These are phyloP conservation scores for Muscidifurax raptorellus DNA, from an alignment of 1,140 invertebrate genomes.

Conservation along the genomic window DNA sequence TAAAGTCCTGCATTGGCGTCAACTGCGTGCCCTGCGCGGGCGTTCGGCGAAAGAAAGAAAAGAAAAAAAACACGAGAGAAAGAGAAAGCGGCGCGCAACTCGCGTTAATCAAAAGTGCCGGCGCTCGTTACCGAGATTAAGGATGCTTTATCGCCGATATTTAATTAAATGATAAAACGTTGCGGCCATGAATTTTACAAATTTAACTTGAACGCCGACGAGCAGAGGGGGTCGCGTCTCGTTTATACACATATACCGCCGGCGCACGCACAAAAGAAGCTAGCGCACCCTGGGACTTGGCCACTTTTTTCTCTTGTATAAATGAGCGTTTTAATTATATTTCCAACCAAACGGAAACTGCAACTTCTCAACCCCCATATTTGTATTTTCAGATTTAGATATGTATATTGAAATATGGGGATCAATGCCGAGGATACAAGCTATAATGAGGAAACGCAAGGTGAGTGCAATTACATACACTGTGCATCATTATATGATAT, in stretches of 20 bases:
- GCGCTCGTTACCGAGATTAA: constrained; percentile 65
- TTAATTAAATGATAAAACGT: constrained; percentile 68
- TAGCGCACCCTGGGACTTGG: constrained; percentile 9
- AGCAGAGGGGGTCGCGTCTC: constrained; percentile 11
- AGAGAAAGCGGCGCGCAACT: constrained; percentile 41
- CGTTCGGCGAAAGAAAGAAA: constrained; percentile 48
- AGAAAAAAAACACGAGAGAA: constrained; percentile 27
- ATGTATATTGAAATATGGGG: too few relatives aligned
- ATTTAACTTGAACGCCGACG: constrained; percentile 56
- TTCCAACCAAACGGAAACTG: constrained; percentile 34
- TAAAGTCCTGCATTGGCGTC: constrained; percentile 59
- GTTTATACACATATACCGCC: background rate
- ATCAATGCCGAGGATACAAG: too few relatives aligned
- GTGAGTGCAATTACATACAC: too few relatives aligned
- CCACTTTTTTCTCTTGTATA: constrained; percentile 14
- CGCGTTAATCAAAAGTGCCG: constrained; percentile 64
- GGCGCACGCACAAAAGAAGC: constrained; percentile 28
- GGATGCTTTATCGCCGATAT: constrained; percentile 67
- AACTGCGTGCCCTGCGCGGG: constrained; percentile 50
- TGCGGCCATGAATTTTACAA: constrained; percentile 60
- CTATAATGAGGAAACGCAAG: too few relatives aligned
- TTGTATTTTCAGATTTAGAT: too few relatives aligned
- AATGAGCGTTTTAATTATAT: constrained; percentile 43
- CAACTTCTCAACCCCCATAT: background rate
- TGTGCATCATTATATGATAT: too few relatives aligned